These are phyloP conservation scores for Penaeus monodon DNA, from an alignment of 2,888 invertebrate species.

Conservation along the genomic window DNA sequence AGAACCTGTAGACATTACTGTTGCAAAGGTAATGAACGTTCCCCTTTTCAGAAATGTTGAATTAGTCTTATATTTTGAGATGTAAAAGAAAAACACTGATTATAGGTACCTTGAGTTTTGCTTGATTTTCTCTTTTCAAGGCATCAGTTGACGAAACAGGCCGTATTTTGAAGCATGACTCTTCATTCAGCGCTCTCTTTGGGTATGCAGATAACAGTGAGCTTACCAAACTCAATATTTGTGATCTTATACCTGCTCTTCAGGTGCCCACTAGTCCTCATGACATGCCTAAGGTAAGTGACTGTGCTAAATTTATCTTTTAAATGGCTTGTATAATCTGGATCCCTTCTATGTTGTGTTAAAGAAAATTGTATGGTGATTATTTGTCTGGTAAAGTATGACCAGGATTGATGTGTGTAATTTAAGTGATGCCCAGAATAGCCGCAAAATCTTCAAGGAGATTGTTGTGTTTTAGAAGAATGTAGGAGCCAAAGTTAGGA, in stretches of 20 bases:
- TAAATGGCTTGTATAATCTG: no score
- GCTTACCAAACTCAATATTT: slow-evolving; percentile 19
- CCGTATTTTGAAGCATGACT: slow-evolving; percentile 40
- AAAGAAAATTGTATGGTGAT: no score
- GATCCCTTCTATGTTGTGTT: no score
- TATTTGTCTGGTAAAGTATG: no score
- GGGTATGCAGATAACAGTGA: slow-evolving; percentile 26
- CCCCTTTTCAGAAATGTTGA: neutral
- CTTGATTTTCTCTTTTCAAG: slow-evolving; percentile 9
- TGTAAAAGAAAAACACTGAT: no score
- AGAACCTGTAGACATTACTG: slow-evolving; percentile 51
- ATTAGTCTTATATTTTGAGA: no score
- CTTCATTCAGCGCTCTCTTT: slow-evolving; percentile 46
- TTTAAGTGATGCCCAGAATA: no score
- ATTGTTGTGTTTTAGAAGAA: no score
- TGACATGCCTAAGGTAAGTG: slow-evolving; percentile 29
- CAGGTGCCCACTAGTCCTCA: slow-evolving; percentile 19
- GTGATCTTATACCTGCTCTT: slow-evolving; percentile 39
- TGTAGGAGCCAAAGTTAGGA: no score
- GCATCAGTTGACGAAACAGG: slow-evolving; percentile 39
- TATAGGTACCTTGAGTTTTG: neutral
- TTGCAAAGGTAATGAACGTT: slow-evolving; percentile 34
- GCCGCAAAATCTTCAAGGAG: no score
- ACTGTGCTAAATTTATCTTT: neutral
- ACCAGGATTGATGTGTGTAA: no score